These are phyloP conservation scores for Lutraria lutraria DNA, from an alignment of 2,888 invertebrate species.

Conservation along the genomic window DNA sequence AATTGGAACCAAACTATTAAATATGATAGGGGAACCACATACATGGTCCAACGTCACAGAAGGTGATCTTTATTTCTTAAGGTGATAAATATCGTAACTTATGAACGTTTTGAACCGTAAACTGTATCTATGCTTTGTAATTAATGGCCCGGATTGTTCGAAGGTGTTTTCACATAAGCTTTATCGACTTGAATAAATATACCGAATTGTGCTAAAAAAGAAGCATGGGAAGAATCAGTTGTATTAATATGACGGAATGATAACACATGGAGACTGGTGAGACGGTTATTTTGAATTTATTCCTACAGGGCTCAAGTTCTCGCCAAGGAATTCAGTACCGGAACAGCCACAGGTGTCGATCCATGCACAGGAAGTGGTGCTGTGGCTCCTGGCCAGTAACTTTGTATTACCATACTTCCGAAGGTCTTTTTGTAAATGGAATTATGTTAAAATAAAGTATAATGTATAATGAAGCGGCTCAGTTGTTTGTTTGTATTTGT, in stretches of 20 bases:
- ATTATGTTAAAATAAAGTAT: too few species aligned
- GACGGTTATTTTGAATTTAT: background rate
- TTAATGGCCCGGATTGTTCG: background rate
- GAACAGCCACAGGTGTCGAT: background rate
- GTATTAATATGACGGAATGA: background rate
- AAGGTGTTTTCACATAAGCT: background rate
- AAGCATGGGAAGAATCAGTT: background rate
- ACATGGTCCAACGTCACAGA: too few species aligned
- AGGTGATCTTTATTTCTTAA: too few species aligned
- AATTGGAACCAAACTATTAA: too few species aligned
- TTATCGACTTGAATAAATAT: background rate
- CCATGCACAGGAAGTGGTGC: conserved; percentile 17
- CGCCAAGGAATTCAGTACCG: background rate
- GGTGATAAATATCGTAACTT: too few species aligned
- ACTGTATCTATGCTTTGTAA: background rate
- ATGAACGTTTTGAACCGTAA: too few species aligned
- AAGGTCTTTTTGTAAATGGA: too few species aligned
- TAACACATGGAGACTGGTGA: background rate
- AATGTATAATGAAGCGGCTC: too few species aligned
- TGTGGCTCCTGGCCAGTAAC: background rate
- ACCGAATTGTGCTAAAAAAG: background rate
- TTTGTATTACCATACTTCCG: too few species aligned
- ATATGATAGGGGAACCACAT: background rate
- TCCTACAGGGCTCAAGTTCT: conserved; percentile 11
- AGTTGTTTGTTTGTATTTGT: too few species aligned